phyloP scores from a whole-genome alignment of 2,113 vertebrate genomes.

The Cyanocitta stelleri region DNA sequence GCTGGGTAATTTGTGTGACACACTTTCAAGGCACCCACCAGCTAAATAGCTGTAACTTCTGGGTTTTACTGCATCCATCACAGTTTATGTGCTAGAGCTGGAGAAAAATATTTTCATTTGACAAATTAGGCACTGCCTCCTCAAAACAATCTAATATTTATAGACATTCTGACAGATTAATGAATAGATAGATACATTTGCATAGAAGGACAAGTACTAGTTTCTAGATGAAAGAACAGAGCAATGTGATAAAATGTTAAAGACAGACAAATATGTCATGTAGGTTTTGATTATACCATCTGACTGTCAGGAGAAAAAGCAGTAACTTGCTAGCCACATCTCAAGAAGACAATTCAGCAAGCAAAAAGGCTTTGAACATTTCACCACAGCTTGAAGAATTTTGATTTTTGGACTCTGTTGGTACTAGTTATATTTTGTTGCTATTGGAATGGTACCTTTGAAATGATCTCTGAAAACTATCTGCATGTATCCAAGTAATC shows the following conservation, averaged over 20 bases:
- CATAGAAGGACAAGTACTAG: slow-evolving; percentile 3
- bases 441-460: background rate
- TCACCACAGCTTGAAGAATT: slow-evolving; percentile 8
- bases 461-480: background rate
- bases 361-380: slow-evolving; percentile 17
- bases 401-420: background rate
- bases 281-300: slow-evolving; percentile 19
- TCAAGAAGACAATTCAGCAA: background rate
- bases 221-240: slow-evolving; percentile 46
- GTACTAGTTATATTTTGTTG: background rate
- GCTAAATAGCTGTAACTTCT: background rate
- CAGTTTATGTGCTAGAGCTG: background rate
- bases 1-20: slow-evolving; percentile 18
- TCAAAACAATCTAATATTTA: slow-evolving; percentile 55
- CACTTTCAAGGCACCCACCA: slow-evolving; percentile 27
- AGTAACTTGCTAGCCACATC: background rate
- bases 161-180: slow-evolving; percentile 55
- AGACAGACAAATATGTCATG: slow-evolving; percentile 19
- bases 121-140: slow-evolving; percentile 25
- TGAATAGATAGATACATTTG: slow-evolving; percentile 36
- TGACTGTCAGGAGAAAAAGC: slow-evolving; percentile 8
- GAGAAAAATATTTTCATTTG: slow-evolving; percentile 41
- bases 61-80: slow-evolving; percentile 1
- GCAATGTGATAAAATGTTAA: background rate
- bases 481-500: background rate